Evolutionary conservation across 2,113 vertebrate species (phyloP), one percentile per base, ranked within the genome.

Genomic region (Himantopus leucocephalus): DNA sequence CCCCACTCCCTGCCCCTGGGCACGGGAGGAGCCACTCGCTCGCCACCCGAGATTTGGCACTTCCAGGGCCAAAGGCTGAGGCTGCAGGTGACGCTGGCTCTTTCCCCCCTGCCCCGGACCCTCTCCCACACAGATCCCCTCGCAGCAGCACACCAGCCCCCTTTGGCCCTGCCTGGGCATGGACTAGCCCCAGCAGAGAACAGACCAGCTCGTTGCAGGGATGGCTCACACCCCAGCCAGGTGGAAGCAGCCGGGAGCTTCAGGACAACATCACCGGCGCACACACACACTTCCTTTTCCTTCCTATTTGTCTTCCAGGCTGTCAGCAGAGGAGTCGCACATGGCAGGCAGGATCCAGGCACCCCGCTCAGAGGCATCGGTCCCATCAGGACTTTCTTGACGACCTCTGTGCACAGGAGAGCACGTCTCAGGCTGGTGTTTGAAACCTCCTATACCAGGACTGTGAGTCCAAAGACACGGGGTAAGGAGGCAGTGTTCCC

Each of bases 401-500:
- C 4, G 3, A 12, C 56, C 60, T 72, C 56, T 87, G 14, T 47
- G 66, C 27, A 10, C 43, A 52, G 19, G 16, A n/a, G 26, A 95
- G 66, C 35, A n/a, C 4, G 10, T 80, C 67, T 83, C 37, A 62
- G 72, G 39, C 63, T 70, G 48, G 16, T 87, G 43, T 2, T 2
- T 52, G 66, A 82, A 95, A 79, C 24, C 35, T 90, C 30, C 32
- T 39, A 3, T 4, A 62, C 43, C 27, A 68, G 63, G 62, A 48
- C 62, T 66, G 58, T 2, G 62, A 93, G 81, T 79, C 87, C 92
- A 88, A 79, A 96, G 93, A 73, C 80, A 56, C 30, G 1, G 62
- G 53, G 23, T 45, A 79, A 95, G 53, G 27, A 83, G 84, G 86
- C 85, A 93, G 71, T 26, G 29, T 90, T 96, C 66, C 77, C 74